Percentiles rank a stretch among this genome's conserved stretches.
Conservation (phyloP, 1,140 invertebrate species). For the Sarcophaga peregrina region DNA sequence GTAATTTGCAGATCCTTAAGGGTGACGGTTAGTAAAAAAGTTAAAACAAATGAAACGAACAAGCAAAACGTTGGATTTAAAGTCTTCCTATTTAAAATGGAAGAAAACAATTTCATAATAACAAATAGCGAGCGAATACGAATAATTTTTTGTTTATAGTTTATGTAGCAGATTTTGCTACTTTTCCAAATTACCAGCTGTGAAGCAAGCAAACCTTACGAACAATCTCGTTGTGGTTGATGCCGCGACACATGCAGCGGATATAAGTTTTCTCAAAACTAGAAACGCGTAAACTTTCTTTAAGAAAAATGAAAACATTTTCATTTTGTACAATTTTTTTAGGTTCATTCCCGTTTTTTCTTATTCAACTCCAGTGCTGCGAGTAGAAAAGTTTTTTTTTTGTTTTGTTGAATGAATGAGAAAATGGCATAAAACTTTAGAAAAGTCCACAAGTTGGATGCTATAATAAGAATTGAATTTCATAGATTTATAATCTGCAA, state of each 20-base stretch:
- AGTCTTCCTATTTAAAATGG: background rate
- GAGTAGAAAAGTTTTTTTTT: no score
- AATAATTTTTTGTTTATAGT: background rate
- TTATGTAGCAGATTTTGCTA: background rate
- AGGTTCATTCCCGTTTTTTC: background rate
- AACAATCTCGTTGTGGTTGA: background rate
- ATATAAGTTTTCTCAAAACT: background rate
- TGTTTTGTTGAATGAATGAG: background rate
- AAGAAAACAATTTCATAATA: no score
- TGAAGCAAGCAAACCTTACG: background rate
- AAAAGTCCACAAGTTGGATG: no score
- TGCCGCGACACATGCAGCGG: slow-evolving; percentile 6
- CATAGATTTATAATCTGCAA: background rate
- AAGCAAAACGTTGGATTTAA: background rate
- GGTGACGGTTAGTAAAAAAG: no score
- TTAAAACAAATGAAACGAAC: no score
- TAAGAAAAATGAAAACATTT: background rate
- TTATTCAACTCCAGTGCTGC: background rate
- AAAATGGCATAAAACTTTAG: background rate
- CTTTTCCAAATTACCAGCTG: no score
- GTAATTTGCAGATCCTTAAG: background rate
- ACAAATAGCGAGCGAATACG: no score
- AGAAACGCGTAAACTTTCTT: background rate
- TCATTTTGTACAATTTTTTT: background rate
- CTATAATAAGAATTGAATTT: background rate